These are phyloP conservation scores for Brachylomia viminalis DNA, from an alignment of 2,888 invertebrate species.

Conservation along the genomic window DNA sequence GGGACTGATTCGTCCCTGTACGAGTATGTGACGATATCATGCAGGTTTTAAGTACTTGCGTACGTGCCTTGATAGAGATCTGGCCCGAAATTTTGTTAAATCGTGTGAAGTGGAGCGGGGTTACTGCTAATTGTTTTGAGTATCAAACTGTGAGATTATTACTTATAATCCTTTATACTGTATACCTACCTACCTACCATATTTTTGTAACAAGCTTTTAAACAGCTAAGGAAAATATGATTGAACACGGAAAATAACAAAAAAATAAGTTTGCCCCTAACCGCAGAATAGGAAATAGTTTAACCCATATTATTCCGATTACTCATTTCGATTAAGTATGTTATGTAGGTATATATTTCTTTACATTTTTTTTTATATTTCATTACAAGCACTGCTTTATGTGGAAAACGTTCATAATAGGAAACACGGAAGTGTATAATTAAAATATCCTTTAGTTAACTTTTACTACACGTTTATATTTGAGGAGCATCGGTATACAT, in stretches of 20 bases:
- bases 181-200: background rate
- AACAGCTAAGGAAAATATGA: background rate
- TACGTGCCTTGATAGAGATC: constrained; percentile 67
- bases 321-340: background rate
- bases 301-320: background rate
- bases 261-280: background rate
- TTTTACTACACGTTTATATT: background rate
- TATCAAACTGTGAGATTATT: constrained; percentile 20
- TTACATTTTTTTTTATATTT: background rate
- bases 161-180: background rate
- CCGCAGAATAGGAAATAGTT: background rate
- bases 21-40: constrained; percentile 19
- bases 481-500: too few relatives aligned
- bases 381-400: too few relatives aligned
- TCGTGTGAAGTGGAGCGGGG: constrained; percentile 59
- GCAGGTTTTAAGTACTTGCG: constrained; percentile 38
- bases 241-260: background rate
- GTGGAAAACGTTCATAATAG: too few relatives aligned
- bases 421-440: background rate
- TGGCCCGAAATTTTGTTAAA: constrained; percentile 54
- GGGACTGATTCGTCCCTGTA: constrained; percentile 40
- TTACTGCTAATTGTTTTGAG: constrained; percentile 56
- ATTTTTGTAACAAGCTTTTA: background rate
- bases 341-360: too few relatives aligned
- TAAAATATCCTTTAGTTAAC: background rate